Evolutionary conservation across 2,888 invertebrate species (phyloP).

Genomic region (Drosophila formosana): DNA sequence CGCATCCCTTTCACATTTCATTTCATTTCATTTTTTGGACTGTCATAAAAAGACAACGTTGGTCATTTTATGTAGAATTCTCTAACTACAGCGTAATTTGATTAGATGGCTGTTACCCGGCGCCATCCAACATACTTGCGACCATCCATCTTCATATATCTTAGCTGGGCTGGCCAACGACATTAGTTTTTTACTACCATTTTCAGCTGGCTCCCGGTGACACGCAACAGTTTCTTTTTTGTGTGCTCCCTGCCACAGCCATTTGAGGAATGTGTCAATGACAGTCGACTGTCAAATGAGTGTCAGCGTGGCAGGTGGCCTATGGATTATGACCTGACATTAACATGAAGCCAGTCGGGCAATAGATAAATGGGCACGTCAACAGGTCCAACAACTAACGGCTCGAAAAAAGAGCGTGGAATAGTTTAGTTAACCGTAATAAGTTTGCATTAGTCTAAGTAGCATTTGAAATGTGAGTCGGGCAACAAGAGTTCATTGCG

Average conservation of each 20-base stretch:
- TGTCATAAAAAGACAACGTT: constrained; percentile 51
- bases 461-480: not conserved
- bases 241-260: not conserved
- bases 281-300: constrained; percentile 69
- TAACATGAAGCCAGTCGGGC: constrained; percentile 45
- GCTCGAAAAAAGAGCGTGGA: not conserved
- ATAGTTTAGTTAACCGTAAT: not conserved
- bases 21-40: constrained; percentile 28
- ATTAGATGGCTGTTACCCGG: constrained; percentile 11
- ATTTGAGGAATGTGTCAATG: constrained; percentile 53
- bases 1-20: constrained; percentile 37
- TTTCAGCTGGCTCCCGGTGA: constrained; percentile 17
- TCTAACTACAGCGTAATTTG: constrained; percentile 38
- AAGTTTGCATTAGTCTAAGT: not conserved
- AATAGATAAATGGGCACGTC: constrained; percentile 51
- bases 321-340: constrained; percentile 67
- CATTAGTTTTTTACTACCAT: constrained; percentile 22
- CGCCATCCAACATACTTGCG: constrained; percentile 2
- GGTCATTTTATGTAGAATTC: constrained; percentile 41
- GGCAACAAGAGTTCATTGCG: not conserved
- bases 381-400: constrained; percentile 48
- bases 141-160: constrained; percentile 55
- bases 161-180: constrained; percentile 27
- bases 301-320: constrained; percentile 60
- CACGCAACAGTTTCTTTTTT: constrained; percentile 64